These are phyloP conservation scores for Ptilorrhoa leucosticta DNA, from an alignment of 2,113 vertebrate species.

Conservation along the genomic window DNA sequence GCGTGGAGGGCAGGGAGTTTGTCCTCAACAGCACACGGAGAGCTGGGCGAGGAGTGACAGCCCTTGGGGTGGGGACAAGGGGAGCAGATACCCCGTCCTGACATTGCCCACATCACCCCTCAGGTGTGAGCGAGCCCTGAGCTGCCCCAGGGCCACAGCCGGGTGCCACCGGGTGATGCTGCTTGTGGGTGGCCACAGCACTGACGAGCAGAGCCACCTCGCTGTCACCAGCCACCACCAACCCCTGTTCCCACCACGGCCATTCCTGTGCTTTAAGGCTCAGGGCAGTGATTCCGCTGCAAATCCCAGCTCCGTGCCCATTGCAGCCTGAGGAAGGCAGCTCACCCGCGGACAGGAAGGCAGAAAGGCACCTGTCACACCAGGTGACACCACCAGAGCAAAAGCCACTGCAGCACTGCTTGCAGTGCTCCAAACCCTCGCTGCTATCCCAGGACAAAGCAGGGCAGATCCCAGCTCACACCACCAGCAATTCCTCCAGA, in stretches of 20 bases:
- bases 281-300: neutral
- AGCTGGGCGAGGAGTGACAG: neutral
- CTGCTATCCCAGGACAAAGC: rapidly evolving
- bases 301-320: neutral
- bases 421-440: neutral
- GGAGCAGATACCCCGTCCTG: neutral
- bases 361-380: rapidly evolving
- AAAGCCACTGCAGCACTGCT: neutral
- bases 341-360: rapidly evolving
- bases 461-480: rapidly evolving
- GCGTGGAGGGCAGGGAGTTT: rapidly evolving
- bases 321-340: neutral
- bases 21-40: rapidly evolving
- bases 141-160: neutral
- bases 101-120: neutral
- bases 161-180: neutral
- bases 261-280: neutral
- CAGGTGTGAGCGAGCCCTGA: rapidly evolving
- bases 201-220: rapidly evolving
- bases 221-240: rapidly evolving
- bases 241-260: rapidly evolving
- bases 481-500: neutral
- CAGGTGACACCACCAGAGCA: neutral
- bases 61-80: neutral
- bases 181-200: rapidly evolving